A percentile compares a stretch with the other conserved stretches of the same genome.
These are phyloP conservation scores for Corythaeola cristata DNA, from an alignment of 2,113 vertebrate species.

Conservation along the genomic window DNA sequence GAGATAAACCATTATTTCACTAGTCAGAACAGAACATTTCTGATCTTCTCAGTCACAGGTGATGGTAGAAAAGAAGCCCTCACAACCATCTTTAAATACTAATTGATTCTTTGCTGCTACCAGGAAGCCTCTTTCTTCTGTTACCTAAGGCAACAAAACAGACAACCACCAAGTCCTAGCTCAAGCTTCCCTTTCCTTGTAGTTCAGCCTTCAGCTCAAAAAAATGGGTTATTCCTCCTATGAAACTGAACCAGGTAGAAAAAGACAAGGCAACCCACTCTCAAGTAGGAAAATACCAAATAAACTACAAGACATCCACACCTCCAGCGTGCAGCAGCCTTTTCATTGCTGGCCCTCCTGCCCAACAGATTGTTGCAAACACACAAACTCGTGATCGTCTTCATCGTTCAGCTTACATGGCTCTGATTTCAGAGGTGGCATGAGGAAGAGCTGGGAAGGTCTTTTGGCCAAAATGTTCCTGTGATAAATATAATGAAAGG, in stretches of 20 bases:
- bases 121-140: background rate
- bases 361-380: background rate
- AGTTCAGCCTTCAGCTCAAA: background rate
- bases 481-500: background rate
- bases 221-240: background rate
- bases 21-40: background rate
- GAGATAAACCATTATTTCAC: background rate
- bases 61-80: background rate
- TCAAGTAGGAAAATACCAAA: background rate
- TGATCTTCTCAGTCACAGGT: background rate
- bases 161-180: background rate
- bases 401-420: background rate
- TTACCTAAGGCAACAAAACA: background rate
- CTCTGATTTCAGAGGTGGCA: background rate
- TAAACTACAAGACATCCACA: background rate
- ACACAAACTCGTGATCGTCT: background rate
- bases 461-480: background rate
- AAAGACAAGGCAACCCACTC: background rate
- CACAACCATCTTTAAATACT: background rate
- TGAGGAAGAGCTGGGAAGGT: background rate
- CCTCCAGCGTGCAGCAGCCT: background rate
- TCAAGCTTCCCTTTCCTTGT: background rate
- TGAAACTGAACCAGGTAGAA: background rate
- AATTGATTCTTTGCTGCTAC: background rate
- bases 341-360: background rate